phyloP scores from a whole-genome alignment of 2,797 vertebrate genomes.

The Sciurus vulgaris region DNA sequence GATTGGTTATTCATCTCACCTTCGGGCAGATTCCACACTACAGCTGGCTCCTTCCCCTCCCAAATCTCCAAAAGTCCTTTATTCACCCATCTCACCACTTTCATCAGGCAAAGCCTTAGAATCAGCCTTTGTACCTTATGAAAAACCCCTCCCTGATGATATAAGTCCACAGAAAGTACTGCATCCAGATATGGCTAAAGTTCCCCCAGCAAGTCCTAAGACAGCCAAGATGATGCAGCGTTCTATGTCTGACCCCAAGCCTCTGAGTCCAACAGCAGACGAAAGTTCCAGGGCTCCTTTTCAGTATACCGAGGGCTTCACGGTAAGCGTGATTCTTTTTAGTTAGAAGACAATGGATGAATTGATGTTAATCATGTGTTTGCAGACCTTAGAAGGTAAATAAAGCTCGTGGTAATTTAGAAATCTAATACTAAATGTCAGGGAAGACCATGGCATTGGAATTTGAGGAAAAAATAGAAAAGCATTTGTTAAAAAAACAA shows the following conservation, averaged over 20 bases:
- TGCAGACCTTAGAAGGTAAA: conserved; percentile 31
- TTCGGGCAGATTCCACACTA: conserved; percentile 92
- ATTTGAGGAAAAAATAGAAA: not conserved
- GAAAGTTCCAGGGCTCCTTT: conserved; percentile 94
- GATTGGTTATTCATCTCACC: conserved; percentile 94
- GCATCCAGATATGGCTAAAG: conserved; percentile 93
- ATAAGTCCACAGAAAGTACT: conserved; percentile 93
- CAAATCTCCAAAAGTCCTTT: conserved; percentile 96
- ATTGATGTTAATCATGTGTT: conserved; percentile 66
- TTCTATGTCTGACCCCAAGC: conserved; percentile 97
- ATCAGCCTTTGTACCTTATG: conserved; percentile 93
- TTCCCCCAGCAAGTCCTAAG: conserved; percentile 94
- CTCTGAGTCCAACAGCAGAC: conserved; percentile 95
- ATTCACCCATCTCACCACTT: conserved; percentile 95
- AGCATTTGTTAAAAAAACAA: not conserved
- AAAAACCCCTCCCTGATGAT: conserved; percentile 94
- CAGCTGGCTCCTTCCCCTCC: conserved; percentile 92
- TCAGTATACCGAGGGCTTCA: conserved; percentile 95
- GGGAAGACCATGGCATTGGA: not conserved
- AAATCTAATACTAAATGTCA: not conserved
- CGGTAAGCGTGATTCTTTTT: conserved; percentile 92
- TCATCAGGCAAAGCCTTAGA: conserved; percentile 96
- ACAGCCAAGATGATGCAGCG: conserved; percentile 95
- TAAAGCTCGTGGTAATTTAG: not conserved
- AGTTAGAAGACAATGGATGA: conserved; percentile 69